Conservation (phyloP, 1,140 invertebrate species). For the Pemphigus obesinymphae region DNA sequence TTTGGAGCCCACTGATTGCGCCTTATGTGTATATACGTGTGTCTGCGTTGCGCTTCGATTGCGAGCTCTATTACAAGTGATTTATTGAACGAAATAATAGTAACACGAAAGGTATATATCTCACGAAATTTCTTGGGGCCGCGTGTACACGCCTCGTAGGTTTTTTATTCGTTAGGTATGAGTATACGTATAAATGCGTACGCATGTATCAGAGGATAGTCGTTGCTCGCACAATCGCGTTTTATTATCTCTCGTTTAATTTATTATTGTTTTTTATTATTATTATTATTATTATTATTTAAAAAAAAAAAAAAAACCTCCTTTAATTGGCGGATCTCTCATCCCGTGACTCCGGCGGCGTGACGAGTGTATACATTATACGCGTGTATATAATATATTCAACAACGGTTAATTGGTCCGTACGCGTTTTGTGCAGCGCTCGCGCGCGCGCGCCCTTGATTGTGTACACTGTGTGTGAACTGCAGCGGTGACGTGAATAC, state of each 20-base stretch:
- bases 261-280: conserved; percentile 15
- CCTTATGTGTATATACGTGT: neutral
- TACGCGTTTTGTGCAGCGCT: neutral
- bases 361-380: conserved; percentile 8
- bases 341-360: conserved; percentile 16
- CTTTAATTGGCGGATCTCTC: conserved; percentile 41
- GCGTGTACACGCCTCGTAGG: conserved; percentile 27
- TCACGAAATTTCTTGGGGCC: neutral
- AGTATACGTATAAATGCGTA: neutral
- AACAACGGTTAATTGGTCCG: conserved; percentile 23
- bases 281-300: too few relatives aligned
- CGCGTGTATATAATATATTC: neutral
- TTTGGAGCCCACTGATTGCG: conserved; percentile 31
- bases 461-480: neutral
- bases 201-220: neutral
- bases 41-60: neutral
- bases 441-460: neutral
- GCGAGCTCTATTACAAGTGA: conserved; percentile 35
- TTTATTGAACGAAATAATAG: conserved; percentile 40
- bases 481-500: neutral
- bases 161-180: neutral
- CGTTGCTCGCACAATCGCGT: conserved; percentile 31
- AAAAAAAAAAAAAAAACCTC: conserved; percentile 8
- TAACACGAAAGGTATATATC: conserved; percentile 36
- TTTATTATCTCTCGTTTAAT: conserved; percentile 35